A percentile compares a stretch with the other conserved stretches of the same genome.
phyloP scores from a whole-genome alignment of 2,113 vertebrate genomes.

The Microtus pennsylvanicus region DNA sequence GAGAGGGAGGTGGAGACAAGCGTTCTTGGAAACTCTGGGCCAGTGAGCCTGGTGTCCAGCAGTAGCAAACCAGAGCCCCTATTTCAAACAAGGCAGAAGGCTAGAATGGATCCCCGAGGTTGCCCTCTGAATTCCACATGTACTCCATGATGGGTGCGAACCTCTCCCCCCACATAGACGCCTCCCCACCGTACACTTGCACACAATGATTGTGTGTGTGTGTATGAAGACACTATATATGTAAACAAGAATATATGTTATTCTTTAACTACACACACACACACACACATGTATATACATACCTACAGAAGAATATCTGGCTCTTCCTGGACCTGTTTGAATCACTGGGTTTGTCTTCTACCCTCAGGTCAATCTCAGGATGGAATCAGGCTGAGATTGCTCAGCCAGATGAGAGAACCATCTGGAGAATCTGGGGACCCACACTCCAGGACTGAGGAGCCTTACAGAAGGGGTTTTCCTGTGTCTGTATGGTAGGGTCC shows the following conservation, averaged over 20 bases:
- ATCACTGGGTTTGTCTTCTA: background rate
- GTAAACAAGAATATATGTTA: background rate
- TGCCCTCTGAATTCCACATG: background rate
- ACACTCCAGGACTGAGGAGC: background rate
- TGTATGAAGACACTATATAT: background rate
- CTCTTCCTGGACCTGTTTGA: background rate
- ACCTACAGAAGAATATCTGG: background rate
- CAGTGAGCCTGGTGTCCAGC: background rate
- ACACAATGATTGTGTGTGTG: background rate
- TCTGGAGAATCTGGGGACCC: too few species aligned
- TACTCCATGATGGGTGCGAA: background rate
- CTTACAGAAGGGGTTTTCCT: background rate
- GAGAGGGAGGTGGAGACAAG: background rate
- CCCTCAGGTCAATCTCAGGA: background rate
- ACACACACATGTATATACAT: too few species aligned
- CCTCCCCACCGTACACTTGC: background rate
- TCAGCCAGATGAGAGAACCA: background rate
- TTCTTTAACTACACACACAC: too few species aligned
- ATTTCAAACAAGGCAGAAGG: background rate
- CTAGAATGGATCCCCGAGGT: background rate
- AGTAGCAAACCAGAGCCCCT: background rate
- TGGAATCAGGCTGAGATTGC: background rate
- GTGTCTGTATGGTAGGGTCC: background rate
- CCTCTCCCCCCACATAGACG: too few species aligned
- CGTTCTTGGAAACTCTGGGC: background rate